Evolutionary conservation across 2,797 vertebrate species (phyloP).

Genomic region (Esox masquinongy): DNA sequence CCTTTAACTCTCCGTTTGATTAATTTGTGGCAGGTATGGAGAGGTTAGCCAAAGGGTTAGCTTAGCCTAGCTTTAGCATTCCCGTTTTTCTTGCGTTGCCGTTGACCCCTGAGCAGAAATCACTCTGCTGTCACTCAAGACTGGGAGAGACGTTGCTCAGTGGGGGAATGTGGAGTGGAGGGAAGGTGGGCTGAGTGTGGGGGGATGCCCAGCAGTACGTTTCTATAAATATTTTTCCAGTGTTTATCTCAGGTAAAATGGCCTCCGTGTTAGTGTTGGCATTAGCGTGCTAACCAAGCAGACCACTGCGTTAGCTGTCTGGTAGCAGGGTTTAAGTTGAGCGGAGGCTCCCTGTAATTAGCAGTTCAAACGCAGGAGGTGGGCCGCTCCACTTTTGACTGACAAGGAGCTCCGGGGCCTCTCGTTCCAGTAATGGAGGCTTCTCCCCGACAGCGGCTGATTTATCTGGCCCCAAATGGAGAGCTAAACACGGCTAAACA

Average conservation of each 20-base stretch:
- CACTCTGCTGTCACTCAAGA: constrained; percentile 20
- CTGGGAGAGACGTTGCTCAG: neutral
- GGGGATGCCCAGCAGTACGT: constrained; percentile 38
- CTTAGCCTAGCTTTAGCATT: constrained; percentile 26
- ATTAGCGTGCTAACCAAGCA: constrained; percentile 54
- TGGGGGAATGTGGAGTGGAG: neutral
- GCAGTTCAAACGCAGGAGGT: constrained; percentile 74
- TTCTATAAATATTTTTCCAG: constrained; percentile 69
- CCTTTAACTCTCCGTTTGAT: constrained; percentile 64
- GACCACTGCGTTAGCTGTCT: constrained; percentile 22
- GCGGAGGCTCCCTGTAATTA: constrained; percentile 77
- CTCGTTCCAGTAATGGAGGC: constrained; percentile 73
- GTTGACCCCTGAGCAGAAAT: constrained; percentile 36
- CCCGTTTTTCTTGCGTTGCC: constrained; percentile 9
- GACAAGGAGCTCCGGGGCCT: constrained; percentile 71
- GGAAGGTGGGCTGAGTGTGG: constrained; percentile 42
- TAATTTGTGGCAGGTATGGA: constrained; percentile 51
- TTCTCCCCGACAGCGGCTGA: constrained; percentile 75
- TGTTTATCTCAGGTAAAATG: constrained; percentile 61
- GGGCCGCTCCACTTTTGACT: constrained; percentile 68
- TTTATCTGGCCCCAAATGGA: constrained; percentile 79
- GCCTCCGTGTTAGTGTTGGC: constrained; percentile 66
- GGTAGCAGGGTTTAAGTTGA: constrained; percentile 46
- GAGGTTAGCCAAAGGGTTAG: constrained; percentile 41
- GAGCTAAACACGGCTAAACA: constrained; percentile 73